Percentiles rank a stretch among this genome's conserved stretches.
These are phyloP conservation scores for Mirza zaza DNA, from an alignment of 2,113 vertebrate species.

Conservation along the genomic window DNA sequence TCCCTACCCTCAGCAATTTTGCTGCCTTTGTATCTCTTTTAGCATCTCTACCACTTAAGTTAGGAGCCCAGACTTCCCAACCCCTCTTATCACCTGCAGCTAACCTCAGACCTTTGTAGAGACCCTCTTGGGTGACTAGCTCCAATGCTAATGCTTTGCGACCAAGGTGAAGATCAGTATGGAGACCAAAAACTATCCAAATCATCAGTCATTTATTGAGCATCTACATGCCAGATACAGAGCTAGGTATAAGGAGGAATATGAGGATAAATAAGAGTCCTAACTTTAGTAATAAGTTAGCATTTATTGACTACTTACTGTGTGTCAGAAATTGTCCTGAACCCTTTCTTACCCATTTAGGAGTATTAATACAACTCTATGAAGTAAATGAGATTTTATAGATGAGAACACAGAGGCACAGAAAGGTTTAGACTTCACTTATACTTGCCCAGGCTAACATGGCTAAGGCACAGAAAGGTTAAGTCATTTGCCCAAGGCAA, in stretches of 20 bases:
- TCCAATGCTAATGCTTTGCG: neutral
- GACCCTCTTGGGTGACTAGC: neutral
- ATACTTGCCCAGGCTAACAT: neutral
- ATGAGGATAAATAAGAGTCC: neutral
- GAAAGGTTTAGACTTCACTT: neutral
- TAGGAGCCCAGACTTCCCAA: neutral
- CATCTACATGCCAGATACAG: neutral
- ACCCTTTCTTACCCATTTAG: neutral
- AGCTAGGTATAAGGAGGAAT: neutral
- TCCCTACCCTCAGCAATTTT: neutral
- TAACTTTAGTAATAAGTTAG: neutral
- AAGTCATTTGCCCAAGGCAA: neutral
- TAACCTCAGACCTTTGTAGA: neutral
- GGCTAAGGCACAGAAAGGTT: neutral
- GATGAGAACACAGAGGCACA: neutral
- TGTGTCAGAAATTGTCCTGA: conserved; percentile 4
- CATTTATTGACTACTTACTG: neutral
- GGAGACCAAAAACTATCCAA: conserved; percentile 2
- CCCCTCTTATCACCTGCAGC: neutral
- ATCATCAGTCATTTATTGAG: neutral
- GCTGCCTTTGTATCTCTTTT: conserved; percentile 45
- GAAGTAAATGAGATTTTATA: neutral
- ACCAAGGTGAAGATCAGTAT: neutral
- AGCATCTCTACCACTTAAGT: neutral
- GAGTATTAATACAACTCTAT: neutral